A percentile compares a stretch with the other conserved stretches of the same genome.
Evolutionary conservation across 2,888 invertebrate species (phyloP).

Genomic region (Hetaerina titia): DNA sequence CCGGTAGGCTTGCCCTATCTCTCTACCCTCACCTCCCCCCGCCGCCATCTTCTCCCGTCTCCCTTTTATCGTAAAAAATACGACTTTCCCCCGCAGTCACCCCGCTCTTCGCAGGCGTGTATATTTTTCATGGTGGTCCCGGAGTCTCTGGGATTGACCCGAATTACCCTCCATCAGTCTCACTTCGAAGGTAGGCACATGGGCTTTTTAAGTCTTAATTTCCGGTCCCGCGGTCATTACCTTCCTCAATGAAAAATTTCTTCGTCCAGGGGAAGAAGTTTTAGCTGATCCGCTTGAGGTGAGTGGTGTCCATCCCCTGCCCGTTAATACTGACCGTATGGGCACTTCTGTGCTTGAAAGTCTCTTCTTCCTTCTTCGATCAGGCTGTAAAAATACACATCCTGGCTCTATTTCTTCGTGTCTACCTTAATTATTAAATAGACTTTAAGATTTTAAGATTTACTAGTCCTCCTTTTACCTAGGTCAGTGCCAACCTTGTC

Average conservation of each 20-base stretch:
- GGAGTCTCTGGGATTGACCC: not conserved
- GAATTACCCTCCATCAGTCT: not conserved
- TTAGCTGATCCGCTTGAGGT: not conserved
- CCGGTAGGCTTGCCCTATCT: not conserved
- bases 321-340: not conserved
- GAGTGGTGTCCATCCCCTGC: not conserved
- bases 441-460: too few relatives aligned
- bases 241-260: not conserved
- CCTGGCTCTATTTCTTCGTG: too few relatives aligned
- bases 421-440: too few relatives aligned
- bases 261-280: not conserved
- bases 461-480: too few relatives aligned
- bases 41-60: not conserved
- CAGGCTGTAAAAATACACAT: too few relatives aligned
- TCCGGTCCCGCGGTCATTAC: not conserved
- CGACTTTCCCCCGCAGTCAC: not conserved
- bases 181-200: not conserved
- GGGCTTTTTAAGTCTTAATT: not conserved
- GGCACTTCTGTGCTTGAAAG: too few relatives aligned
- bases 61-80: not conserved
- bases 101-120: too few relatives aligned
- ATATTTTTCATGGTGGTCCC: too few relatives aligned
- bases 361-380: too few relatives aligned
- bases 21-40: not conserved
- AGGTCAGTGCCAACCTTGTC: too few relatives aligned